Evolutionary conservation across 2,797 vertebrate genomes (phyloP).

Genomic region (Urocyon cinereoargenteus): DNA sequence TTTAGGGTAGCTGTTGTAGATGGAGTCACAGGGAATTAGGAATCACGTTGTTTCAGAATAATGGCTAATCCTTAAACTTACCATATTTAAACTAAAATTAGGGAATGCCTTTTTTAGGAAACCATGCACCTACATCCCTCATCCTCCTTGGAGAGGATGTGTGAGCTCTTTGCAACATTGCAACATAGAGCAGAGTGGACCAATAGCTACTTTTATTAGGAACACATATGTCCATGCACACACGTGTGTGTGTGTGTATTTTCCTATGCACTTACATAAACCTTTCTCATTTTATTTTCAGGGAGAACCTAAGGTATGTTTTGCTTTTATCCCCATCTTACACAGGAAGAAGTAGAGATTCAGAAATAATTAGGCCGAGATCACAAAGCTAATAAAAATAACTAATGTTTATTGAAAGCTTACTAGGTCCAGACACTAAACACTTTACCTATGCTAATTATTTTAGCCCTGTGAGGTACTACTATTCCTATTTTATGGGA

Average conservation of each 20-base stretch:
- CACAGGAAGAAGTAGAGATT: neutral
- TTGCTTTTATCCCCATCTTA: neutral
- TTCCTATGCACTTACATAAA: neutral
- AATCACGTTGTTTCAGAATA: slow-evolving; percentile 51
- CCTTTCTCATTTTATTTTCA: neutral
- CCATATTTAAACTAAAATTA: neutral
- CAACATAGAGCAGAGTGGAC: neutral
- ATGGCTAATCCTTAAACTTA: neutral
- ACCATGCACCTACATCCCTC: neutral
- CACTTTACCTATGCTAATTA: neutral
- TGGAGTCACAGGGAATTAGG: neutral
- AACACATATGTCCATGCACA: neutral
- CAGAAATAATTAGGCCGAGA: neutral
- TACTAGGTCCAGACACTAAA: neutral
- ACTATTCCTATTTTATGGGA: neutral
- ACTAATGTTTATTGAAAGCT: neutral
- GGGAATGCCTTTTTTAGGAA: neutral
- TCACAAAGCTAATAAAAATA: neutral
- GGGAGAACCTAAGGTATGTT: neutral
- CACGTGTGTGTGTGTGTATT: neutral
- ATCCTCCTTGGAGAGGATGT: neutral
- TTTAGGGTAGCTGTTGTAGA: slow-evolving; percentile 26
- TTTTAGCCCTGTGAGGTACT: neutral
- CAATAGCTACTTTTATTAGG: neutral
- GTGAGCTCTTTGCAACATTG: neutral